Percentiles rank a stretch among this genome's conserved stretches.
phyloP scores from a whole-genome alignment of 2,113 vertebrate genomes.

The Bos taurus region ARS-UCD2.0 NC_037332.1:100116001-100116500 shows the following conservation, averaged over 20 bases:
- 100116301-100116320: neutral
- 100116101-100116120: neutral
- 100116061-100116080: neutral
- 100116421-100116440: neutral
- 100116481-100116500: neutral
- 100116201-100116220: neutral
- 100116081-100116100: neutral
- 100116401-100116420: neutral
- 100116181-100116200: neutral
- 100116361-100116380: neutral
- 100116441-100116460: neutral
- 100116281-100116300: neutral
- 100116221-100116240: neutral
- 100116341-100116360: neutral
- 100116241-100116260: neutral
- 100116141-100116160: neutral
- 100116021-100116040: neutral
- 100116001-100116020: neutral
- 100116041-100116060: neutral
- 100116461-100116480: neutral
- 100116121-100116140: neutral
- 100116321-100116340: neutral
- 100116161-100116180: neutral
- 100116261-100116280: neutral
- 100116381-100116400: neutral